A percentile compares a stretch with the other conserved stretches of the same genome.
Evolutionary conservation across 1,140 invertebrate genomes (phyloP).

Genomic region (Megalopta genalis): DNA sequence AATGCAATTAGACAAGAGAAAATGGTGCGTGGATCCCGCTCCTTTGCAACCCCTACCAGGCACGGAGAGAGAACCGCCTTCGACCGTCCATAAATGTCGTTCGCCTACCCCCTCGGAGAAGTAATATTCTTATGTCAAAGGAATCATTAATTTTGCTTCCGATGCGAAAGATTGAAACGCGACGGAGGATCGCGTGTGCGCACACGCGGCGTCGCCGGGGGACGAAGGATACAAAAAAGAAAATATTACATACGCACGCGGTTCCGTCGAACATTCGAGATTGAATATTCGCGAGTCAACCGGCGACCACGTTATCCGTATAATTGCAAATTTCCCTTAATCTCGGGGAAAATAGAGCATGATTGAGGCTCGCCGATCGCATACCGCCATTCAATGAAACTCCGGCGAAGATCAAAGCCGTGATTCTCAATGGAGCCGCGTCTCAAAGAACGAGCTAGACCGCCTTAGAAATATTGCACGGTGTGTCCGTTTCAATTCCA

Average conservation of each 20-base stretch:
- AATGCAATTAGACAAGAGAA: too few relatives aligned
- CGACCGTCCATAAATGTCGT: not conserved
- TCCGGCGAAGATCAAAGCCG: conserved; percentile 65
- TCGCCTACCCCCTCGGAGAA: not conserved
- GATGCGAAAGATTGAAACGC: not conserved
- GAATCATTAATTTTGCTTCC: not conserved
- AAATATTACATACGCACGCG: too few relatives aligned
- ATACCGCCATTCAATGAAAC: conserved; percentile 62
- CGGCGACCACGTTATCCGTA: conserved; percentile 55
- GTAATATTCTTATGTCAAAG: not conserved
- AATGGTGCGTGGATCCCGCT: too few relatives aligned
- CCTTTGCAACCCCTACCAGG: too few relatives aligned
- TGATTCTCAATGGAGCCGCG: conserved; percentile 53
- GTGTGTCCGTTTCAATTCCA: too few relatives aligned
- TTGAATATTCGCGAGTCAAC: conserved; percentile 37
- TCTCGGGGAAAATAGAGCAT: conserved; percentile 59
- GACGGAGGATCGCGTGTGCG: not conserved
- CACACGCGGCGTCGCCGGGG: too few relatives aligned
- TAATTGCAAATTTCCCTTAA: conserved; percentile 73
- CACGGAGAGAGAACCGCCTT: too few relatives aligned
- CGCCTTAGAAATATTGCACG: conserved; percentile 59
- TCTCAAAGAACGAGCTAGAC: conserved; percentile 19
- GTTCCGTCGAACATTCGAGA: conserved; percentile 40
- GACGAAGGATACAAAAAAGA: not conserved
- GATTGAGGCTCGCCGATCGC: conserved; percentile 65